phyloP scores from a whole-genome alignment of 2,113 vertebrate species.

The Cyrtonyx montezumae region DNA sequence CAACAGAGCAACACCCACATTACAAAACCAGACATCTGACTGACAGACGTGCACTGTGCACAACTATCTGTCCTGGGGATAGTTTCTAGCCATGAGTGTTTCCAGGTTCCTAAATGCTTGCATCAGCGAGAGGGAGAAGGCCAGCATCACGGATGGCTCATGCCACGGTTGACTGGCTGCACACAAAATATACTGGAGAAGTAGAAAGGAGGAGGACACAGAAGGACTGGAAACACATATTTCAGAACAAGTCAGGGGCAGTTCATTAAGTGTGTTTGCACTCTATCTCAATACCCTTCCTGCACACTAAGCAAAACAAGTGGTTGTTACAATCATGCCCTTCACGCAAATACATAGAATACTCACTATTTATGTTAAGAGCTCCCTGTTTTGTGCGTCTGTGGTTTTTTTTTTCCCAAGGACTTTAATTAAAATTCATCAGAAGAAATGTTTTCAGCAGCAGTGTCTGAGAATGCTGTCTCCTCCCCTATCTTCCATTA shows the following conservation, averaged over 20 bases:
- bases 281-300: neutral
- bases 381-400: neutral
- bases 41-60: neutral
- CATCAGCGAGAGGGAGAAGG: neutral
- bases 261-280: neutral
- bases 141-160: neutral
- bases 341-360: neutral
- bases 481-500: constrained; percentile 43
- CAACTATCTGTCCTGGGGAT: neutral
- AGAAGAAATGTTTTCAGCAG: constrained; percentile 23
- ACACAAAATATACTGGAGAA: neutral
- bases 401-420: neutral
- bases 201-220: neutral
- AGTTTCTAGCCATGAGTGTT: neutral
- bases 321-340: neutral
- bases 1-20: neutral
- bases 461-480: constrained; percentile 4
- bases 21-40: neutral
- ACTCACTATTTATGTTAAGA: neutral
- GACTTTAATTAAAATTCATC: constrained; percentile 60
- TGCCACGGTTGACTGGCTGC: neutral
- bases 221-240: neutral
- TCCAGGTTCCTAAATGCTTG: neutral
- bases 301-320: neutral
- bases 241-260: neutral